A percentile compares a stretch with the other conserved stretches of the same genome.
Conservation (phyloP, 2,113 vertebrate species). For the Callospermophilus lateralis region DNA sequence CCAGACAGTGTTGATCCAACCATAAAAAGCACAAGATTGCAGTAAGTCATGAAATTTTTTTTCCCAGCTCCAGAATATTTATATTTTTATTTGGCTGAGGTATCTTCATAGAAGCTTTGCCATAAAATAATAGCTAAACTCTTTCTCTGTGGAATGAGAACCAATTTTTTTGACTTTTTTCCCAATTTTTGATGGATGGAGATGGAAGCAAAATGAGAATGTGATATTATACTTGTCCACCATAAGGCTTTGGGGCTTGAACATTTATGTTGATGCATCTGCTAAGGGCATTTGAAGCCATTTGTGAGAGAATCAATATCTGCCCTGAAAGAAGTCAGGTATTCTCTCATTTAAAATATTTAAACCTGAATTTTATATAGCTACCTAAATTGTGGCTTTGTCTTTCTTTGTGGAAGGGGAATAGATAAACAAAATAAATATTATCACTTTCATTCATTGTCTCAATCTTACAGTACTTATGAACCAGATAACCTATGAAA, state of each 20-base stretch:
- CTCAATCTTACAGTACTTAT: not conserved
- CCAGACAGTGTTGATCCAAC: rapidly evolving
- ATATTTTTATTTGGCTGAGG: not conserved
- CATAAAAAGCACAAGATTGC: not conserved
- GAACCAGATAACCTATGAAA: not conserved
- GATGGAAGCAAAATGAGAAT: not conserved
- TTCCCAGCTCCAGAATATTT: not conserved
- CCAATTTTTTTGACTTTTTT: not conserved
- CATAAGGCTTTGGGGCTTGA: not conserved
- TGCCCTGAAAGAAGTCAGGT: not conserved
- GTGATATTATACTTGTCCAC: not conserved
- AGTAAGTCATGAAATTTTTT: not conserved
- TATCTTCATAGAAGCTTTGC: not conserved
- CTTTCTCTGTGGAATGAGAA: not conserved
- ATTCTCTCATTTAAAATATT: not conserved
- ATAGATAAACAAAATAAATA: not conserved
- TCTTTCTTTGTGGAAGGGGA: not conserved
- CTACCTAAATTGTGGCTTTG: not conserved
- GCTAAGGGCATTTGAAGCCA: not conserved
- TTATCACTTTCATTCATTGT: too few relatives aligned
- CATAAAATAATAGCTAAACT: not conserved
- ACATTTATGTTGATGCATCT: not conserved
- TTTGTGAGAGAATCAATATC: not conserved
- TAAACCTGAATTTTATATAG: not conserved
- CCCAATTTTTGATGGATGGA: not conserved